Evolutionary conservation across 2,888 invertebrate genomes (phyloP).

Genomic region (Nymphalis c-album): DNA sequence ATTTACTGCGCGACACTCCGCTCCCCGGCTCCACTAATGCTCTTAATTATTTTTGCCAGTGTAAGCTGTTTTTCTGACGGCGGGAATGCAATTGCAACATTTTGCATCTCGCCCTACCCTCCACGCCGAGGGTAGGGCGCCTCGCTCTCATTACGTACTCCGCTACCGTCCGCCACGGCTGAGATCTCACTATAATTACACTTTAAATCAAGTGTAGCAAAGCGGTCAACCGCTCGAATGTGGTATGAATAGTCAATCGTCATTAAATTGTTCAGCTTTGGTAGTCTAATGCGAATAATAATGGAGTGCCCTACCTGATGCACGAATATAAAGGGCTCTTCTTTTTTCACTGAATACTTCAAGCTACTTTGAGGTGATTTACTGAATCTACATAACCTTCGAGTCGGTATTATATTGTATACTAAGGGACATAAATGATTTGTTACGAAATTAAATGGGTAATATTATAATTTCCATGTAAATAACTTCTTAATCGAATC

Average conservation of each 20-base stretch:
- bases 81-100: conserved; percentile 76
- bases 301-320: conserved; percentile 36
- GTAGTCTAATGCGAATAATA: conserved; percentile 67
- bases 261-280: conserved; percentile 80
- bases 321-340: conserved; percentile 41
- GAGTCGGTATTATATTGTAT: conserved; percentile 39
- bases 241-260: conserved; percentile 80
- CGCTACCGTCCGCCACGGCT: conserved; percentile 67
- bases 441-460: conserved; percentile 26
- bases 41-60: conserved; percentile 81
- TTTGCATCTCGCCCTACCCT: conserved; percentile 63
- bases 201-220: conserved; percentile 78
- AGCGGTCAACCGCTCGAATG: conserved; percentile 77
- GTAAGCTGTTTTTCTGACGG: conserved; percentile 80
- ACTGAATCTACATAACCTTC: conserved; percentile 40
- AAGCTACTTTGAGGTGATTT: conserved; percentile 41
- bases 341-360: conserved; percentile 38
- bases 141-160: conserved; percentile 72
- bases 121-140: conserved; percentile 40
- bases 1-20: conserved; percentile 77
- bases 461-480: not conserved
- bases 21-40: conserved; percentile 75
- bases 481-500: not conserved
- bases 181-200: conserved; percentile 79
- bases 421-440: conserved; percentile 30